Evolutionary conservation across 2,113 vertebrate genomes (phyloP), one percentile per base, ranked within the genome.

Genomic region (Menura novaehollandiae): DNA sequence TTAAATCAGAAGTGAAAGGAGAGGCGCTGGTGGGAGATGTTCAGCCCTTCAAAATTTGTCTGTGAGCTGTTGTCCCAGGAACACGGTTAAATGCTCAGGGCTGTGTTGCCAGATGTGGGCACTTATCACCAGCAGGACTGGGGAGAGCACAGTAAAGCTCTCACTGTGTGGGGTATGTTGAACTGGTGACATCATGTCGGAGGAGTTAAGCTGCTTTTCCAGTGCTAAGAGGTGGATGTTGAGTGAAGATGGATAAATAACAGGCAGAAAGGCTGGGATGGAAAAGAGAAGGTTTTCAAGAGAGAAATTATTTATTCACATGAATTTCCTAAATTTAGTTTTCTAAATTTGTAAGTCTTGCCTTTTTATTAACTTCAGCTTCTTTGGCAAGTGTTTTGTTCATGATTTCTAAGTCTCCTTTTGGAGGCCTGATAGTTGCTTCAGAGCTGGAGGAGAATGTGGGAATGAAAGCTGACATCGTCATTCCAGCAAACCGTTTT

Each of bases 401-500:
- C 28, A 0, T 62, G 37, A 68, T 75, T 91, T 72, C n/a, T 68
- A 21, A 41, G 24, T 56, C 39, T 90, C 43, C 56, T 74, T 88
- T 67, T 76, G 67, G 82, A 92, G 60, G n/a, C n/a, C 72, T 83
- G 18, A 53, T 83, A 91, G 83, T 80, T 41, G 52, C 79, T 71
- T 90, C 71, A 41, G 93, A 92, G 83, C 52, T 78, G n/a, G 73
- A 78, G 88, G 69, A 87, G 86, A 92, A 75, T 46, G 92, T 92
- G 93, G 78, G 92, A 95, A 89, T 75, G 95, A 95, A 96, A 92
- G 96, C 77, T 15, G 11, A 63, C 79, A 72, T 81, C 91, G 80
- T 93, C 49, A 72, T 75, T 84, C 44, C 85, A 84, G 91, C 80
- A 86, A 56, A 37, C 3, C 56, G 35, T 78, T 93, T 72, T 80